phyloP scores from a whole-genome alignment of 2,888 invertebrate genomes.

The Bellardia bayeri region DNA sequence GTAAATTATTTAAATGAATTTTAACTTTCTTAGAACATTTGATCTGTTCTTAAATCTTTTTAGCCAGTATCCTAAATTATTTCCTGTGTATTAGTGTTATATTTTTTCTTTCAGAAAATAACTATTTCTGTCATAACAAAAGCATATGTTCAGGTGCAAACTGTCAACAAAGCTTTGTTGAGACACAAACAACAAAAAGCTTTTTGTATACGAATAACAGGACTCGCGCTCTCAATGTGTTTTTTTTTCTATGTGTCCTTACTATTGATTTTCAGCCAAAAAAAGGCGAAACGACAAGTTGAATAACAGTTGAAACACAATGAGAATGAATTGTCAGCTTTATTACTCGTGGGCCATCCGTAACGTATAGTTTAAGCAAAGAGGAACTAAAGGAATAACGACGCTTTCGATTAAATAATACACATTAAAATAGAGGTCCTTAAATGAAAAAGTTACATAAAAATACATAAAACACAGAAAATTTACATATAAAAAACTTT shows the following conservation, averaged over 20 bases:
- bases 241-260: constrained; percentile 40
- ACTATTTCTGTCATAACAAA: constrained; percentile 53
- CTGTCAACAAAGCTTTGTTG: constrained; percentile 54
- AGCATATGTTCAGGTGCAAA: constrained; percentile 62
- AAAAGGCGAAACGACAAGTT: constrained; percentile 69
- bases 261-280: constrained; percentile 77
- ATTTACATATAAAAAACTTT: constrained; percentile 33
- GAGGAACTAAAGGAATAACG: constrained; percentile 75
- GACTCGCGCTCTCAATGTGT: constrained; percentile 70
- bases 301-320: constrained; percentile 75
- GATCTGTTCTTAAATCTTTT: no score
- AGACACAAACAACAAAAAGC: constrained; percentile 53
- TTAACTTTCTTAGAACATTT: no score
- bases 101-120: constrained; percentile 2
- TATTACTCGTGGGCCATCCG: constrained; percentile 76
- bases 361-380: constrained; percentile 75
- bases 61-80: neutral
- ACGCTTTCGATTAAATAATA: constrained; percentile 74
- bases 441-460: constrained; percentile 70
- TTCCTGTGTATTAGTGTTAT: constrained; percentile 29
- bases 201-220: constrained; percentile 59
- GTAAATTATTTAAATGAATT: no score
- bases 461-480: constrained; percentile 61
- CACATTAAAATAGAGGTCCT: constrained; percentile 69
- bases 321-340: constrained; percentile 75